Evolutionary conservation across 2,888 invertebrate genomes (phyloP).

Genomic region (Tridacna gigas): DNA sequence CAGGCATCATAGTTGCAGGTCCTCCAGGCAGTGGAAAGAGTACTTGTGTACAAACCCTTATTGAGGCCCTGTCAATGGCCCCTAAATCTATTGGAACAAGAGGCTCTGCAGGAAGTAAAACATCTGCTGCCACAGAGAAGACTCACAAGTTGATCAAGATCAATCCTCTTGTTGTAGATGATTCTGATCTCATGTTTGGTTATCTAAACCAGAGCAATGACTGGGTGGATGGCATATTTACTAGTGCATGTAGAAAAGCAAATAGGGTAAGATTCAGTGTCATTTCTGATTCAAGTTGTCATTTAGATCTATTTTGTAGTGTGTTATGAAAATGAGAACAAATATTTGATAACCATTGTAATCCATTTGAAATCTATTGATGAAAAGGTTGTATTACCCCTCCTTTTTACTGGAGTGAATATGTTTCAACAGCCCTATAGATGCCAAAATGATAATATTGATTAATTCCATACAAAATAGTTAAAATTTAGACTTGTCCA

Average conservation of each 20-base stretch:
- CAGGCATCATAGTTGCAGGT: constrained; percentile 84
- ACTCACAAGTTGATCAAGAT: constrained; percentile 83
- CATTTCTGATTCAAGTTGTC: background rate
- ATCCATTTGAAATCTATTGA: no score
- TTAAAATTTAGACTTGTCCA: no score
- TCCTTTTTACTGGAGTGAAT: no score
- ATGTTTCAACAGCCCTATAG: no score
- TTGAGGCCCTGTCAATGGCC: constrained; percentile 81
- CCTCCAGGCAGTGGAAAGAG: constrained; percentile 84
- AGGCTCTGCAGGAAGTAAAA: constrained; percentile 72
- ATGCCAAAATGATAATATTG: no score
- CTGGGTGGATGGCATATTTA: constrained; percentile 85
- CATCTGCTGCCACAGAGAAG: constrained; percentile 71
- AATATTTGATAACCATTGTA: no score
- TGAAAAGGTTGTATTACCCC: no score
- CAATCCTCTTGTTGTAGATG: constrained; percentile 84
- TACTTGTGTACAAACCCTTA: constrained; percentile 82
- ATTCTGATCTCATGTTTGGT: constrained; percentile 83
- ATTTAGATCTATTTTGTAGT: no score
- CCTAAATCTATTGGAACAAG: constrained; percentile 74
- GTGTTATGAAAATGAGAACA: no score
- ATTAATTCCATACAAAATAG: no score
- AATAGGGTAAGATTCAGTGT: constrained; percentile 77
- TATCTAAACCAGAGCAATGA: constrained; percentile 81
- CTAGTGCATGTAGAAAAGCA: constrained; percentile 84